A percentile compares a stretch with the other conserved stretches of the same genome.
Evolutionary conservation across 2,113 vertebrate species (phyloP).

Genomic region (Coptodon rendalli): DNA sequence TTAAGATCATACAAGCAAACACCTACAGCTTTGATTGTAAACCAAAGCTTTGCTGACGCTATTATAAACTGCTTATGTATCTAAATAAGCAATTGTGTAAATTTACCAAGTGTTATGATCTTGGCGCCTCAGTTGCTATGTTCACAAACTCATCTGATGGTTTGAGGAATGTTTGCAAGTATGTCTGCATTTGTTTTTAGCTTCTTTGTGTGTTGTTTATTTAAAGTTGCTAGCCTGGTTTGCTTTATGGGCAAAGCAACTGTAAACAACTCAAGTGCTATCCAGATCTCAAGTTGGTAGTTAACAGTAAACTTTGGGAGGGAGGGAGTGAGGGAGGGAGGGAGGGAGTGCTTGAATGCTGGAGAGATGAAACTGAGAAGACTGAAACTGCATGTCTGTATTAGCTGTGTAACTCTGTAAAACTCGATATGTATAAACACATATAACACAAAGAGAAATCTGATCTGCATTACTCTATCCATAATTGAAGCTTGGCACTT

Average conservation of each 20-base stretch:
- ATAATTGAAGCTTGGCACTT: not conserved
- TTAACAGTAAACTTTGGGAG: not conserved
- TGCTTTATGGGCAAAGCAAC: constrained; percentile 1
- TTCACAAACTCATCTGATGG: not conserved
- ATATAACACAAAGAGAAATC: not conserved
- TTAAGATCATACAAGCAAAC: not conserved
- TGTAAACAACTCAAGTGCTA: constrained; percentile 22
- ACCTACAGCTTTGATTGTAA: not conserved
- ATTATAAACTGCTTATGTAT: not conserved
- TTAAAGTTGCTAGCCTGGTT: constrained; percentile 38
- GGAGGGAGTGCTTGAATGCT: not conserved
- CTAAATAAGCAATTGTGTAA: not conserved
- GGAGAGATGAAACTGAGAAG: not conserved
- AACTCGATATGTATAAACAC: too few species aligned
- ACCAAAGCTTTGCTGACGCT: not conserved
- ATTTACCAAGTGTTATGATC: not conserved
- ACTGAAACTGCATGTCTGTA: not conserved
- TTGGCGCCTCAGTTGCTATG: not conserved
- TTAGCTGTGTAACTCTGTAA: not conserved
- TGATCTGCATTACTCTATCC: not conserved
- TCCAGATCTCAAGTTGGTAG: not conserved
- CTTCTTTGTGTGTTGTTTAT: constrained; percentile 20
- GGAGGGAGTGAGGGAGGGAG: not conserved
- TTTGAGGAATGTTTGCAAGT: not conserved
- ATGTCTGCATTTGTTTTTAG: not conserved